Evolutionary conservation across 2,797 vertebrate genomes (phyloP), one percentile per base, ranked within the genome.

Genomic region (Agapornis canus): DNA sequence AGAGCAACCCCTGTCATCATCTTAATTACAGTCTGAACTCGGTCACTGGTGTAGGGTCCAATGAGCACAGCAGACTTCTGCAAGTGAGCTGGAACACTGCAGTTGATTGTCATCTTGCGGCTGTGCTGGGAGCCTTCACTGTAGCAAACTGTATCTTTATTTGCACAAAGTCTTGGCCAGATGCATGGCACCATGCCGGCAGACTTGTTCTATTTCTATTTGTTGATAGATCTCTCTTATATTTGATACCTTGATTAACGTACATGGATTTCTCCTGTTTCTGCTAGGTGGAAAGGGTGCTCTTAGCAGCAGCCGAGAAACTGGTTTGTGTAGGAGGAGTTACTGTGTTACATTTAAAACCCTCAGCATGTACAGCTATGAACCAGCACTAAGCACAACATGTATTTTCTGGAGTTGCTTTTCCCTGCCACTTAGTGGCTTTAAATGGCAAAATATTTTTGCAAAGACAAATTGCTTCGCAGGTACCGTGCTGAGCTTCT

Each of bases 371-470:
- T 47, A 14, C 54, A 79, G 71, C 66, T 69, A 79, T 10, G 61
- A 92, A 23, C 42, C 37, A 10, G 37, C 2, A 2, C 68, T 78
- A 39, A 94, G 79, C 89, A 83, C 75, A 85, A 91, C 21, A n/a
- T 13, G 22, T 76, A 83, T 89, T 91, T 82, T 82, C 88, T 93
- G 69, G 64, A 12, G 87, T 94, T 94, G 91, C 47, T 93, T 96
- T 95, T 52, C 89, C 75, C 90, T 93, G 88, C 68, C 94, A 72
- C 86, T 94, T 90, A 65, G 77, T 82, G 92, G 78, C 83, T 95
- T 92, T 78, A 90, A 91, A 91, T 61, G 81, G 91, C 88, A 94
- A 92, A 95, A 93, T 96, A 54, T 91, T 91, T 95, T 84, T 94
- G 91, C 94, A 73, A 79, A 92, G 95, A 84, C 79, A 89, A 93